Evolutionary conservation across 37 sponge, comb jelly and placozoan species (phyloP), one percentile per base, ranked within the genome.

Genomic region (Oopsacas minuta): DNA sequence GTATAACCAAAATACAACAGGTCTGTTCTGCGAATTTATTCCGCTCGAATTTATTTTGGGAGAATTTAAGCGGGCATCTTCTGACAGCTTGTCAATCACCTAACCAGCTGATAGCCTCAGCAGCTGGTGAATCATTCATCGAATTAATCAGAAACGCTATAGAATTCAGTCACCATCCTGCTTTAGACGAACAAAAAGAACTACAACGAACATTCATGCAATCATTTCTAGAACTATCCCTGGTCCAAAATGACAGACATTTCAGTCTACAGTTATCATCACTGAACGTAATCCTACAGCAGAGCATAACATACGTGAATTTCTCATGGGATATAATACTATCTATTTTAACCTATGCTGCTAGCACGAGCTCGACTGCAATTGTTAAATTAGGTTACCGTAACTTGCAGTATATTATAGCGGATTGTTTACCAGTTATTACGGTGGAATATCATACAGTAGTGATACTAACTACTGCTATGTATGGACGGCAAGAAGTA

Each of bases 371-470:
- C 30, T 61, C 75, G 22, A 61, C 75, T 61, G 53, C 39, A 12
- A 34, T 83, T 23, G 85, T 94, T 0, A 82, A 92, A 23, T 52
- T 38, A 83, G 99, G 93, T 0, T 97, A 94, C 87, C 92, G 90
- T 81, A 87, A 89, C 49, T 92, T 94, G 0, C 99, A 97, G 82
- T 85, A 94, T 83, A 52, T 97, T 10, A 88, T 94, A 0, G 85
- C 93, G 5, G 99, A 97, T 91, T 97, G 88, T 82, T 89, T 94
- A 1, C 89, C 92, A 17, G 35, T 88, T 35, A 83, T 97, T 35
- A 88, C 93, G 38, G 81, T 85, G 37, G 1, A 81, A 37, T 95
- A 89, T 49, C 39, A 94, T 17, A 89, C 99, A 0, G 53, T 86
- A 30, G 90, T 92, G 83, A 82, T 97, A 52, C 89, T 90, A 30